Conservation (phyloP, 2,888 invertebrate genomes). For the Auanema sp. region DNA sequence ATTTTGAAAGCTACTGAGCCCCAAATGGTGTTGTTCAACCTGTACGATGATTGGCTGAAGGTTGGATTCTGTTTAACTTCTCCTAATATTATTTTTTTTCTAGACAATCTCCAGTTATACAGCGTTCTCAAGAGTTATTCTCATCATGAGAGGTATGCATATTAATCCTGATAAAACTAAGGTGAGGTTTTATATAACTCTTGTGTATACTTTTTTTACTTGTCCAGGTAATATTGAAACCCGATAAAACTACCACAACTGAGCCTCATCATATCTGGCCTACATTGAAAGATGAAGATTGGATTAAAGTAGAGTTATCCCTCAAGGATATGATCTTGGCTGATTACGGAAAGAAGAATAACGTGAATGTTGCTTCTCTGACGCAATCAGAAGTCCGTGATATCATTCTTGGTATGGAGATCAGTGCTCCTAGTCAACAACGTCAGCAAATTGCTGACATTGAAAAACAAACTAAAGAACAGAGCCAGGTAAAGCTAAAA, state of each 20-base stretch:
- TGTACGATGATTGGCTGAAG: constrained; percentile 99
- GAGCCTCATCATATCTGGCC: constrained; percentile 99
- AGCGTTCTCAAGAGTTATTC: constrained; percentile 92
- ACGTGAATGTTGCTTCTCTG: constrained; percentile 96
- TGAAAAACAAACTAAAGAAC: constrained; percentile 99
- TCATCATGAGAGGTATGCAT: constrained; percentile 92
- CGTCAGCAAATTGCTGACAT: constrained; percentile 99
- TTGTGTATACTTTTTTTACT: not conserved
- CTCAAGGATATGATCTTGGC: constrained; percentile 96
- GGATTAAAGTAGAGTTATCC: constrained; percentile 97
- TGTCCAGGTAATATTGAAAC: constrained; percentile 83
- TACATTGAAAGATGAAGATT: constrained; percentile 92
- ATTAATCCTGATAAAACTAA: constrained; percentile 99
- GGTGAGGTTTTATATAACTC: constrained; percentile 35
- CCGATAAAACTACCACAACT: constrained; percentile 97
- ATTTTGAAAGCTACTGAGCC: constrained; percentile 98
- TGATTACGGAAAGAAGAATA: constrained; percentile 99
- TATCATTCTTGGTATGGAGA: constrained; percentile 99
- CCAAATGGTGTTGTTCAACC: constrained; percentile 98
- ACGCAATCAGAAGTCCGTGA: constrained; percentile 97
- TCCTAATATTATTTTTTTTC: constrained; percentile 5
- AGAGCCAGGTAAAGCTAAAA: constrained; percentile 67
- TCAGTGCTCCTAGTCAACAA: constrained; percentile 97
- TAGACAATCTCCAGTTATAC: constrained; percentile 95
- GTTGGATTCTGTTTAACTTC: constrained; percentile 36